Evolutionary conservation across 1,140 invertebrate species (phyloP), one percentile per base, ranked within the genome.

Genomic region (Nymphalis io): DNA sequence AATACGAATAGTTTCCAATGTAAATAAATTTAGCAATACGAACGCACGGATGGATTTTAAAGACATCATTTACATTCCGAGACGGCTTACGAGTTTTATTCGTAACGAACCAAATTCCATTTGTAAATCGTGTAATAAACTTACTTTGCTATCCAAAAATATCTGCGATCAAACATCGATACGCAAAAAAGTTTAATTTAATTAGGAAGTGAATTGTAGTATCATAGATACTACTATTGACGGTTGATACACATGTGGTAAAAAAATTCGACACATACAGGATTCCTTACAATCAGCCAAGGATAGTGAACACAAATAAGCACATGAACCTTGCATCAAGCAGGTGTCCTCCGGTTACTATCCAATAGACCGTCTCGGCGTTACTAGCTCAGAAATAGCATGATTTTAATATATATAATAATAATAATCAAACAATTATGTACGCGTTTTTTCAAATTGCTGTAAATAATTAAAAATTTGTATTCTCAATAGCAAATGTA

Each of bases 391-490:
- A 4, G 27, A 33, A 33, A 33, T 33, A 33, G 10, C 27, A 33
- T n/a, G n/a, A 33, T 8, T 8, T 33, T 33, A 33, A 8, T 33
- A 8, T 81, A 78, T 76, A 68, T 71, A 70, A 72, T 70, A 75
- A 70, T 76, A 81, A 79, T 78, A 81, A 71, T 71, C 67, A 69
- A 60, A 68, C 75, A 63, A 72, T 78, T 78, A 74, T 72, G 67
- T 68, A 66, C 70, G 68, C 62, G 64, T 68, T 73, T 75, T 70
- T 46, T 72, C 10, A 33, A 33, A 33, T 33, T 8, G 27, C 3
- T 33, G 27, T 33, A 33, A 3, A 33, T 0, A 33, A 8, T 1
- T 33, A 33, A 33, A 33, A 33, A 4, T 33, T 5, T 33, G 27
- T 8, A 8, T 33, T 27, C 5, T 3, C 23, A n/a, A n/a, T n/a